These are phyloP conservation scores for human (Homo sapiens) DNA, from an alignment of 2,113 vertebrate genomes.

Conservation along the genomic window DNA sequence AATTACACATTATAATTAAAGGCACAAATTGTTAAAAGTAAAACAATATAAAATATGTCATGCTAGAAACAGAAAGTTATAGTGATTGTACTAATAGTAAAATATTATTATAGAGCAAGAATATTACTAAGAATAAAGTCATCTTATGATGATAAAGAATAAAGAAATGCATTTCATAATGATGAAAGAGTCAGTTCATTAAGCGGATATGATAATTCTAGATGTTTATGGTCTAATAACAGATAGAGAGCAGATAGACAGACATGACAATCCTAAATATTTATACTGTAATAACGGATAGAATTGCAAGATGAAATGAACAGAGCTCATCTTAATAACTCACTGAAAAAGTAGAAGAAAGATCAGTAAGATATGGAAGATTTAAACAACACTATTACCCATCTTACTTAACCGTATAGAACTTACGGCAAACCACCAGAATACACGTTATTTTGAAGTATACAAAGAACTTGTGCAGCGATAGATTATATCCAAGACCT, in stretches of 20 bases:
- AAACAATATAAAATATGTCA: not conserved
- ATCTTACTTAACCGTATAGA: not conserved
- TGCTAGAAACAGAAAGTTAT: not conserved
- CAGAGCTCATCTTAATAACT: not conserved
- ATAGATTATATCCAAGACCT: not conserved
- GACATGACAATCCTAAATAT: not conserved
- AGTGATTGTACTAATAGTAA: not conserved
- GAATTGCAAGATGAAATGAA: not conserved
- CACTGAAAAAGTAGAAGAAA: not conserved
- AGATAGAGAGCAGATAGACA: not conserved
- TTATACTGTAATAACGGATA: not conserved
- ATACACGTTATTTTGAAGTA: not conserved
- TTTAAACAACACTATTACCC: not conserved
- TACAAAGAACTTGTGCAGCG: not conserved
- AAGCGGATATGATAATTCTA: not conserved
- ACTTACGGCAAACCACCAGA: not conserved
- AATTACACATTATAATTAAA: not conserved
- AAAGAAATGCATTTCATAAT: not conserved
- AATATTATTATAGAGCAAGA: not conserved
- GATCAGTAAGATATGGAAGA: not conserved
- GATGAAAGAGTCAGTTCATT: not conserved
- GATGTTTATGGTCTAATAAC: too few relatives aligned
- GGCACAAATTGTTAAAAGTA: not conserved
- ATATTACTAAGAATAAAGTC: not conserved
- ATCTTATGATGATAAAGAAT: not conserved